Base-by-base conservation (phyloP, 1,140 invertebrate genomes). In the Pachyrhynchus sulphureomaculatus region DNA sequence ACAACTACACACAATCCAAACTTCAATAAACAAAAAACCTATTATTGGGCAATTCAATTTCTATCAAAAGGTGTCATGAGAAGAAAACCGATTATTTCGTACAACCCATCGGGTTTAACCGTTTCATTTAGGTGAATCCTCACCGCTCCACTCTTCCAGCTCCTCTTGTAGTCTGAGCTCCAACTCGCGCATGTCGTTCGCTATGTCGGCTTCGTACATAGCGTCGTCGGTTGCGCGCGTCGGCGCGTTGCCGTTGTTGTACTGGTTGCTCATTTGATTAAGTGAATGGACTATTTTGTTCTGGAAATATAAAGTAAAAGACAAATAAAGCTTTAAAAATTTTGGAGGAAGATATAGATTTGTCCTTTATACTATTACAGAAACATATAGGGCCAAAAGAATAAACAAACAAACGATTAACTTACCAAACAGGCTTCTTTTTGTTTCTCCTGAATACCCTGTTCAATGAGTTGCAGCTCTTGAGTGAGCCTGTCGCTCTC, bases 141-240 rank as follows among this genome's bases (percentile, higher is more conserved):
- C 84, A 67, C 84, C 83, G 18, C 82, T 85, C 84, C 84, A 86
- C 70, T 87, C 84, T 67, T 86, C 83, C 18, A 87, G 68, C 69
- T 88, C 85, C 53, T 82, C 83, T 65, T 87, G 82, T 79, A 83
- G 83, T 55, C 84, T 78, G 32, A 86, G 72, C 72, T 87, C 86
- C 18, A 87, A 75, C 67, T 86, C 84, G 15, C 82, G 77, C 80
- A 87, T 87, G 68, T 87, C 86, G 66, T 87, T 84, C 13, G 83
- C 86, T 45, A 87, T 85, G 48, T 82, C 83, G 49, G 80, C 82
- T 72, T 88, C 86, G 57, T 87, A 86, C 2, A 80, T 84, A 56
- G 85, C 85, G 66, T 87, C 83, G 74, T 86, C 74, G 1, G 66
- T 41, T 9, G 62, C 36, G n/a, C 51, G 57, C 0, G 53, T 23